Percentiles rank a stretch among this genome's conserved stretches.
These are phyloP conservation scores for Eurytoma adleriae DNA, from an alignment of 2,888 invertebrate genomes.

Conservation along the genomic window DNA sequence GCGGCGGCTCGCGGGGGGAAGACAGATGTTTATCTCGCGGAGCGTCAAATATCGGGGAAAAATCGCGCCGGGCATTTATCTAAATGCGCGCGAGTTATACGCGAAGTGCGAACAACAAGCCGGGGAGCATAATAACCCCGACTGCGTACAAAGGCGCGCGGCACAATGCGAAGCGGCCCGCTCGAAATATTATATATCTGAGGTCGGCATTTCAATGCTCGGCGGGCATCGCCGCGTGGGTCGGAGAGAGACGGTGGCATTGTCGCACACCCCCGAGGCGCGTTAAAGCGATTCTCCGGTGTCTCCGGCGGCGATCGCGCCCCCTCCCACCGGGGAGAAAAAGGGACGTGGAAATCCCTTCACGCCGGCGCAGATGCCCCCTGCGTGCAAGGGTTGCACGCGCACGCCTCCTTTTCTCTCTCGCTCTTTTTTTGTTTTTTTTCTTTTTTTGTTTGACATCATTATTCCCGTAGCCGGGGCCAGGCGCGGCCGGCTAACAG, in stretches of 20 bases:
- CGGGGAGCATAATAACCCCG: slow-evolving; percentile 54
- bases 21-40: slow-evolving; percentile 55
- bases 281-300: slow-evolving; percentile 67
- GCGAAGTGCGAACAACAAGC: slow-evolving; percentile 46
- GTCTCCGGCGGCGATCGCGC: slow-evolving; percentile 21
- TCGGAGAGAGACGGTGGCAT: slow-evolving; percentile 8
- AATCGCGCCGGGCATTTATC: slow-evolving; percentile 49
- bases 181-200: slow-evolving; percentile 63
- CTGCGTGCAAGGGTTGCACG: slow-evolving; percentile 48
- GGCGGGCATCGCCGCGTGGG: slow-evolving; percentile 57
- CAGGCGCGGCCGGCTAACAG: neutral
- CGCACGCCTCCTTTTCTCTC: slow-evolving; percentile 37
- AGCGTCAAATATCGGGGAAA: slow-evolving; percentile 39
- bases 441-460: slow-evolving; percentile 68
- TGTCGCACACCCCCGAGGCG: slow-evolving; percentile 57
- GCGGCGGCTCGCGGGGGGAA: neutral
- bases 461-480: slow-evolving; percentile 66
- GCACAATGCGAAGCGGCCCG: slow-evolving; percentile 63
- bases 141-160: slow-evolving; percentile 61
- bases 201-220: slow-evolving; percentile 45
- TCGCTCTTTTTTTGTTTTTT: slow-evolving; percentile 9
- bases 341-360: slow-evolving; percentile 54
- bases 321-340: slow-evolving; percentile 43
- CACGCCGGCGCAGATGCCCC: slow-evolving; percentile 50
- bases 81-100: slow-evolving; percentile 34